Conservation (phyloP, 2,888 invertebrate species). For the Gortyna flavago region DNA sequence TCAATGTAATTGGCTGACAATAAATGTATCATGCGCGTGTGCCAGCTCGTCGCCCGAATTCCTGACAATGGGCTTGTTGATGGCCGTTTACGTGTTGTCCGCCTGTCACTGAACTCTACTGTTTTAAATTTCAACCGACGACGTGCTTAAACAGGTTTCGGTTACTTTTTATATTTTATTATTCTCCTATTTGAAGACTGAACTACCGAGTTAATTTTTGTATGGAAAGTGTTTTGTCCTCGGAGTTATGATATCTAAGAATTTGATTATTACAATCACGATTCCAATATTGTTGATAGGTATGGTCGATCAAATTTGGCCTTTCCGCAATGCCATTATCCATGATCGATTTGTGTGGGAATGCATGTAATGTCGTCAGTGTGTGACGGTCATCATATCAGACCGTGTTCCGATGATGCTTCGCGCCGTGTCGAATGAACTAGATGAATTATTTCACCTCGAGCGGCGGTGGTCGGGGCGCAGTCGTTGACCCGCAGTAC, state of each 20-base stretch:
- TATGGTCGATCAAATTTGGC: slow-evolving; percentile 40
- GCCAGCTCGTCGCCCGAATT: slow-evolving; percentile 79
- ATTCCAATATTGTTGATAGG: slow-evolving; percentile 38
- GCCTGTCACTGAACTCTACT: slow-evolving; percentile 79
- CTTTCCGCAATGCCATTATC: slow-evolving; percentile 47
- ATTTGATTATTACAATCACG: slow-evolving; percentile 35
- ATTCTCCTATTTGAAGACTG: slow-evolving; percentile 50
- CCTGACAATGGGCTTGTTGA: slow-evolving; percentile 80
- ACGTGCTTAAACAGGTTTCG: slow-evolving; percentile 65
- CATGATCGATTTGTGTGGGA: slow-evolving; percentile 52
- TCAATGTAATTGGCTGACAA: slow-evolving; percentile 74
- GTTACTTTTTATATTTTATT: slow-evolving; percentile 58
- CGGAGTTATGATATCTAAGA: slow-evolving; percentile 20
- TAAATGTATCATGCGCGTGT: slow-evolving; percentile 74
- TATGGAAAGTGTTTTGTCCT: slow-evolving; percentile 25
- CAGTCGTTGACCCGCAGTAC: slow-evolving; percentile 85
- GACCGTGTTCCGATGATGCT: slow-evolving; percentile 52
- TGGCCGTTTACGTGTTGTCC: slow-evolving; percentile 72
- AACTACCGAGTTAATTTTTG: slow-evolving; percentile 21
- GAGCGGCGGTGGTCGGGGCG: slow-evolving; percentile 69
- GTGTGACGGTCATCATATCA: slow-evolving; percentile 58
- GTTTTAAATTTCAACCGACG: slow-evolving; percentile 73
- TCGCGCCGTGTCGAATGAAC: slow-evolving; percentile 76
- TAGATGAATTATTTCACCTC: slow-evolving; percentile 81
- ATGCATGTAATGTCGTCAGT: slow-evolving; percentile 59